These are phyloP conservation scores for Philantomba maxwellii DNA, from an alignment of 2,113 vertebrate genomes.

Conservation along the genomic window DNA sequence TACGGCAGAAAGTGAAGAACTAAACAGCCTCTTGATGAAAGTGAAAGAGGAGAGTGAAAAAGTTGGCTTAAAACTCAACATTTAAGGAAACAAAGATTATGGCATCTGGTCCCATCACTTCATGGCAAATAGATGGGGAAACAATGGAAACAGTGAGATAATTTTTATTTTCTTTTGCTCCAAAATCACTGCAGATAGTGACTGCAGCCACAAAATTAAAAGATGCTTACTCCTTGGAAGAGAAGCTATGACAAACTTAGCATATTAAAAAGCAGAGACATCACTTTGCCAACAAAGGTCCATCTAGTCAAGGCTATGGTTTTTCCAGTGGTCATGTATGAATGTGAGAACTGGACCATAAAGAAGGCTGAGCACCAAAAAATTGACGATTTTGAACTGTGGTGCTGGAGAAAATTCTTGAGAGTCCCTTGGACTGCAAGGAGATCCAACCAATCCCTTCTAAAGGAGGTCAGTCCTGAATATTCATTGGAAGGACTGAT, in stretches of 20 bases:
- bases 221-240: not conserved
- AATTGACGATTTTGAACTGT: not conserved
- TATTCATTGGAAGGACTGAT: not conserved
- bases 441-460: not conserved
- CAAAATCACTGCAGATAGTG: not conserved
- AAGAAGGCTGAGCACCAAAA: not conserved
- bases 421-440: not conserved
- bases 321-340: not conserved
- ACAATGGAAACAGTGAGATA: not conserved
- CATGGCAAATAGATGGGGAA: not conserved
- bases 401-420: not conserved
- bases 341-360: not conserved
- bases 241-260: not conserved
- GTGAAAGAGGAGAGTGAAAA: not conserved
- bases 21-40: not conserved
- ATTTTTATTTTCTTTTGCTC: not conserved
- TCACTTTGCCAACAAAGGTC: not conserved
- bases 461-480: not conserved
- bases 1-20: not conserved
- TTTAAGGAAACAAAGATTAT: not conserved
- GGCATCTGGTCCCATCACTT: fast-evolving
- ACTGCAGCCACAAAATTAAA: not conserved
- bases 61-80: not conserved
- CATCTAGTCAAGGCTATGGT: not conserved
- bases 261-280: not conserved